Base-by-base conservation (phyloP, 2,113 vertebrate species). In the Myxocyprinus asiaticus region DNA sequence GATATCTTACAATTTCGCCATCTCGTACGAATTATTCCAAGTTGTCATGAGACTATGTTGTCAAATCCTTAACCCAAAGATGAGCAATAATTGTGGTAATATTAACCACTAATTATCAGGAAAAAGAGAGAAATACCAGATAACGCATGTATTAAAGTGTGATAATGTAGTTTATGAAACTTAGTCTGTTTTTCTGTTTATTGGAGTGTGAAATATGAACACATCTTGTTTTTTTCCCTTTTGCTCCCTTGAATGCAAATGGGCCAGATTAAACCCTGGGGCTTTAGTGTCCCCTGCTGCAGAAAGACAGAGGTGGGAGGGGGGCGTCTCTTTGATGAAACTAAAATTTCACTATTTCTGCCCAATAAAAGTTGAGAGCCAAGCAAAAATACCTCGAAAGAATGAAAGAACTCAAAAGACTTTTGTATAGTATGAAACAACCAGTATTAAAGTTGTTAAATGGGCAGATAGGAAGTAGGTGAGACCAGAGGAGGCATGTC, bases 181-280 rank as follows among this genome's bases (percentile, higher is more conserved):
- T 0, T n/a, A 64, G 33, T 69, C 58, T 71, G 42, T 76, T 75
- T 14, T 66, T 62, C 56, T 81, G 72, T 78, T 81, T 68, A 62
- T 53, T 59, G 62, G 63, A 42, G 55, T 50, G 43, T 58, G 67
- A 43, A 15, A 33, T 33, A 1, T 33, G 45, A 67, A 43, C 64
- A 56, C 17, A 77, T 33, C 22, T 33, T 33, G 22, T 33, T 33
- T 33, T 76, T 72, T 79, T 78, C 73, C 67, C 33, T 76, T 70
- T 68, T 74, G 78, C 59, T 69, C 9, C 73, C 67, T 80, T 64
- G 67, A 87, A 74, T 83, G 82, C 76, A 91, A 90, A 88, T 90
- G 85, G 90, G 86, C 80, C 90, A 89, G 79, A 85, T 68, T 85
- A 76, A 81, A 85, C 86, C 89, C 88, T 72, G 50, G 86, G 90